These are phyloP conservation scores for Drosophila fuyamai DNA, from an alignment of 1,140 invertebrate genomes.

Conservation along the genomic window DNA sequence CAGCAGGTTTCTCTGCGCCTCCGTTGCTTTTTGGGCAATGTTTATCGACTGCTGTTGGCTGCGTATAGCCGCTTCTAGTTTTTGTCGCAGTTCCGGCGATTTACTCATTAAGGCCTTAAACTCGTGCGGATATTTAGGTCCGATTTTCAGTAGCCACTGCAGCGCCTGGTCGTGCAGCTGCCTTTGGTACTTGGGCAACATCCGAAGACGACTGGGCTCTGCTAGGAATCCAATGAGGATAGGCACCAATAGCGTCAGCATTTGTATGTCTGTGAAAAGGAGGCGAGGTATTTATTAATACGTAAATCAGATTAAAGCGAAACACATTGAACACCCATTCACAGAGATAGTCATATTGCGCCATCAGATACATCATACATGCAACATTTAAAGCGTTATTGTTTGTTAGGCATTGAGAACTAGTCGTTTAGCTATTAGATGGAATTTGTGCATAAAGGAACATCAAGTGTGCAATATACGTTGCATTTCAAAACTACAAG, in stretches of 20 bases:
- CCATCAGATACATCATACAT: slow-evolving; percentile 17
- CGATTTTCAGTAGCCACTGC: slow-evolving; percentile 95
- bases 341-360: neutral
- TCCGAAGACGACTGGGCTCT: slow-evolving; percentile 88
- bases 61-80: slow-evolving; percentile 94
- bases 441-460: slow-evolving; percentile 34
- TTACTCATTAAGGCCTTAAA: slow-evolving; percentile 96
- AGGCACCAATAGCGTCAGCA: slow-evolving; percentile 94
- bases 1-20: slow-evolving; percentile 82
- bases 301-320: neutral
- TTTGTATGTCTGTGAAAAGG: slow-evolving; percentile 90
- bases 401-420: slow-evolving; percentile 11
- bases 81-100: slow-evolving; percentile 90
- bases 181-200: slow-evolving; percentile 88
- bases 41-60: slow-evolving; percentile 88
- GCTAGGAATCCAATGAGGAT: slow-evolving; percentile 94
- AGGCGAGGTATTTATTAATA: neutral
- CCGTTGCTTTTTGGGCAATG: slow-evolving; percentile 84
- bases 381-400: slow-evolving; percentile 69
- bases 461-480: slow-evolving; percentile 26
- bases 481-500: slow-evolving; percentile 10
- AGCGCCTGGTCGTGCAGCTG: slow-evolving; percentile 94
- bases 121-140: slow-evolving; percentile 96
- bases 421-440: slow-evolving; percentile 29
- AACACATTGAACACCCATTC: slow-evolving; percentile 12